phyloP scores from a whole-genome alignment of 92 coral and sea anemone species.

The Parazoanthus atlanticus region DNA sequence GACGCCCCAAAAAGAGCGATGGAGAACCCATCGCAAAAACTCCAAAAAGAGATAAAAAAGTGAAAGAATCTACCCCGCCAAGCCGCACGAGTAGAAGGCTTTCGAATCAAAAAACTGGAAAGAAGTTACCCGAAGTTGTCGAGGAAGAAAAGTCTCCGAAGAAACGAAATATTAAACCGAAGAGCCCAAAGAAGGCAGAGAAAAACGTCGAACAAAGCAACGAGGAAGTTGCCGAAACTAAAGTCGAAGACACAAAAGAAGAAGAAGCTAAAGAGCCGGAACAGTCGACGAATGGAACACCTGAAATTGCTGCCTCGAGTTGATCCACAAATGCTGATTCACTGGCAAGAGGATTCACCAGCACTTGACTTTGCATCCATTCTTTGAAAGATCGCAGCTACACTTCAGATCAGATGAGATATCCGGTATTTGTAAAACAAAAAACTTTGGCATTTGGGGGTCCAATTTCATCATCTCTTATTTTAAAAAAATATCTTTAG shows the following conservation, averaged over 20 bases:
- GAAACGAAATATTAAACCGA: slow-evolving; percentile 33
- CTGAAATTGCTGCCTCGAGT: slow-evolving; percentile 34
- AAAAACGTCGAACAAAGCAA: slow-evolving; percentile 45
- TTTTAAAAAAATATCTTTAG: no score
- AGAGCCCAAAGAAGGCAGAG: background rate
- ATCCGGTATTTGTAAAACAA: background rate
- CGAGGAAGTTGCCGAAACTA: slow-evolving; percentile 18
- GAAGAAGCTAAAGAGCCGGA: background rate
- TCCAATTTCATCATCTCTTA: background rate
- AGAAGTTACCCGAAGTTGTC: slow-evolving; percentile 51
- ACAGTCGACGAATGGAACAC: slow-evolving; percentile 31
- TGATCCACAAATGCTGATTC: background rate
- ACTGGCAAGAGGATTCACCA: background rate
- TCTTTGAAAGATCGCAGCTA: background rate
- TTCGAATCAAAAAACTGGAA: slow-evolving; percentile 71
- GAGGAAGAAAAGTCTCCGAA: slow-evolving; percentile 41
- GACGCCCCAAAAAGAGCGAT: slow-evolving; percentile 66
- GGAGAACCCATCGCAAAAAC: slow-evolving; percentile 67
- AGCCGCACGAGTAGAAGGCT: slow-evolving; percentile 66
- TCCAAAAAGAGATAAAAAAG: slow-evolving; percentile 64
- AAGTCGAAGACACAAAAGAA: slow-evolving; percentile 11
- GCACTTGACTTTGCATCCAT: background rate
- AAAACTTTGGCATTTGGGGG: background rate
- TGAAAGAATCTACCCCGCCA: slow-evolving; percentile 46
- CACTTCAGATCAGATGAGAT: background rate